Conservation (phyloP, 2,888 invertebrate genomes). For the Microplitis manilae region DNA sequence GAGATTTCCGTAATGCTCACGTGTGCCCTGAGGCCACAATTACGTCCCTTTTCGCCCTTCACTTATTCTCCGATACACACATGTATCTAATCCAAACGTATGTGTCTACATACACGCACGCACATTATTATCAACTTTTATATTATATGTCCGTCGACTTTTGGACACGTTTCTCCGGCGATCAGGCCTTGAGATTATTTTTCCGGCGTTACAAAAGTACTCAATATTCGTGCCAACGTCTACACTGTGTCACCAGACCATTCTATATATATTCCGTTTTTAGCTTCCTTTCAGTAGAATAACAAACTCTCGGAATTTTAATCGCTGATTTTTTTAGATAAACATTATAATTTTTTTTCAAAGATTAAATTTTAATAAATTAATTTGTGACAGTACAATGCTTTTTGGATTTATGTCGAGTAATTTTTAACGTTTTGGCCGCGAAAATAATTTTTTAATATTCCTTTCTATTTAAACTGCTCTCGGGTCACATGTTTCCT, state of each 20-base stretch:
- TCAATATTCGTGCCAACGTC: slow-evolving; percentile 18
- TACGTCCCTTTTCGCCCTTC: slow-evolving; percentile 38
- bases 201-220: slow-evolving; percentile 5
- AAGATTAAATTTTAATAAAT: not conserved
- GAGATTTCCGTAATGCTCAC: slow-evolving; percentile 53
- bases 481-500: not conserved
- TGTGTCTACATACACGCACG: not conserved
- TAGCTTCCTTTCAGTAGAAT: not conserved
- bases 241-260: not conserved
- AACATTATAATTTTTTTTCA: not conserved
- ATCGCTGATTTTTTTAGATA: not conserved
- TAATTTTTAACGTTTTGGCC: too few relatives aligned
- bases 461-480: not conserved
- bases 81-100: not conserved
- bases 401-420: too few relatives aligned
- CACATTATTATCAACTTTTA: not conserved
- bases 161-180: slow-evolving; percentile 10
- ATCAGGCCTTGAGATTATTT: slow-evolving; percentile 34
- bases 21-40: slow-evolving; percentile 45
- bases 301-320: not conserved
- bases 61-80: slow-evolving; percentile 6
- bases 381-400: not conserved
- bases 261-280: not conserved
- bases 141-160: not conserved
- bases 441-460: too few relatives aligned